Evolutionary conservation across 2,888 invertebrate genomes (phyloP).

Genomic region (Athalia circularis): DNA sequence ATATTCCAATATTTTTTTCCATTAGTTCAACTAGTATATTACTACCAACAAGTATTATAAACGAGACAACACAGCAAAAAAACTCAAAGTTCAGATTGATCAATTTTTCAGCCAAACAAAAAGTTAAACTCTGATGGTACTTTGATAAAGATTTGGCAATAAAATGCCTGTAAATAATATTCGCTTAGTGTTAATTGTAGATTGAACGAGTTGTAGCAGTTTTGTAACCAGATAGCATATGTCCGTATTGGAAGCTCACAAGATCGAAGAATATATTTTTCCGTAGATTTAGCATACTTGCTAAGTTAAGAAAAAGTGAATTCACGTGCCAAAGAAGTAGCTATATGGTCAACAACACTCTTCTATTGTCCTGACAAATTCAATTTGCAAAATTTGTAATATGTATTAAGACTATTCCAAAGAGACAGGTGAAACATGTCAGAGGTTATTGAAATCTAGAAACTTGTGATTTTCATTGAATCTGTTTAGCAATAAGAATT

Average conservation of each 20-base stretch:
- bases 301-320: constrained; percentile 64
- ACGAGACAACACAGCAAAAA: too few relatives aligned
- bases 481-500: constrained; percentile 17
- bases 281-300: constrained; percentile 48
- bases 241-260: constrained; percentile 40
- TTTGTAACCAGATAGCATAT: constrained; percentile 6
- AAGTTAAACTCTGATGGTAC: not conserved
- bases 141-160: not conserved
- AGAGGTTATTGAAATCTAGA: not conserved
- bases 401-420: not conserved
- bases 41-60: too few relatives aligned
- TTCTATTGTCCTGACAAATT: constrained; percentile 19
- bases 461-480: constrained; percentile 17
- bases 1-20: too few relatives aligned
- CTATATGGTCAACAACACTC: constrained; percentile 21
- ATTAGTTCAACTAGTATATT: too few relatives aligned
- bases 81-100: too few relatives aligned
- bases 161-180: not conserved
- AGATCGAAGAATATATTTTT: constrained; percentile 55
- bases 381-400: not conserved
- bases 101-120: not conserved
- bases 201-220: constrained; percentile 30
- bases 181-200: constrained; percentile 8
- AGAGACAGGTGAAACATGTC: not conserved
- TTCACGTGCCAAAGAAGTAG: constrained; percentile 71